Base-by-base conservation (phyloP, 2,113 vertebrate species). In the Brachypodius melanocephalos region DNA sequence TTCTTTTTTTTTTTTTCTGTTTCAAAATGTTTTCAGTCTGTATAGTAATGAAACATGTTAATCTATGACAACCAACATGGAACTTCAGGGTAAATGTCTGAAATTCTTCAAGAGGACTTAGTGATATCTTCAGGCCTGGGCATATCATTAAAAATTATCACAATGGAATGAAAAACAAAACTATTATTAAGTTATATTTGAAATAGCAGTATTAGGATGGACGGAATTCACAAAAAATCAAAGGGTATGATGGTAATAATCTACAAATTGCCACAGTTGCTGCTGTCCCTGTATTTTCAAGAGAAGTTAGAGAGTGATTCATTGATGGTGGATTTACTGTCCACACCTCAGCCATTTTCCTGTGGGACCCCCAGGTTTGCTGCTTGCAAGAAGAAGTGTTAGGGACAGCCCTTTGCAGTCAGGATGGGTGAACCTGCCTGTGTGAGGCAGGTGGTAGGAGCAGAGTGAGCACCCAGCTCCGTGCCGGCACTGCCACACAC, bases 401-500 rank as follows among this genome's bases (percentile, higher is more conserved):
- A 28, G 15, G 36, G 34, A 45, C 29, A 45, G 22, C 5, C 6
- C 5, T 7, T 8, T 55, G 32, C 12, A 3, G 10, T 31, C 2
- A 1, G 25, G 21, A 12, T 6, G 10, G 46, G 43, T 51, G 71
- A n/a, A 59, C 28, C 43, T 55, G 25, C 38, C 34, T 18, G 8
- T 12, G 2, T 6, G 6, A n/a, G 26, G 20, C 34, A 15, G 43
- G 0, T 12, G 24, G 17, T 4, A 36, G 75, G 34, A 73, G 42
- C 16, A 12, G 31, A 68, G 68, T 1, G 2, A 31, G n/a, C 8
- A 5, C 38, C 15, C 40, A 25, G 36, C n/a, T 83, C 58, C 0
- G 0, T 38, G 43, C 49, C 1, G 2, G 45, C 51, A 21, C 19
- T 16, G 62, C 32, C 26, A 14, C 0, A 0, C 20, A 3, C 28